Percentiles rank a stretch among this genome's conserved stretches.
Evolutionary conservation across 2,888 invertebrate genomes (phyloP).

Genomic region (Gnatocerus cornutus): DNA sequence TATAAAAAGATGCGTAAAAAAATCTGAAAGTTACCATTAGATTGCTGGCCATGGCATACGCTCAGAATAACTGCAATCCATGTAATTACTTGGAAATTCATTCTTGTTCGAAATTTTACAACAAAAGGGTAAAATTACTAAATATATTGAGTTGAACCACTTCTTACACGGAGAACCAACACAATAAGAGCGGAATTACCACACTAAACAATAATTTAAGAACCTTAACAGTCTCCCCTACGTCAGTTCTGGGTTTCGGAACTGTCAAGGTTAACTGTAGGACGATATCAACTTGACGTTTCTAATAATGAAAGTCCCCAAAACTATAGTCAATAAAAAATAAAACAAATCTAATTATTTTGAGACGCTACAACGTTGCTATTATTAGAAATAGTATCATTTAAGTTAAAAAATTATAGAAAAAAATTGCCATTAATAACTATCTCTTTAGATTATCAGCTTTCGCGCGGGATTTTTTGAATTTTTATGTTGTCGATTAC

Average conservation of each 20-base stretch:
- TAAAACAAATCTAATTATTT: not conserved
- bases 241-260: constrained; percentile 20
- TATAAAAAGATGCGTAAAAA: constrained; percentile 13
- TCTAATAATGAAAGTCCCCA: constrained; percentile 8
- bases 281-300: not conserved
- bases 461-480: not conserved
- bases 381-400: too few relatives aligned
- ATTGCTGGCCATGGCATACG: constrained; percentile 33
- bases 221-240: constrained; percentile 21
- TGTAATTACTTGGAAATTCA: constrained; percentile 40
- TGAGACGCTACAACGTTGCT: too few relatives aligned
- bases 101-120: not conserved
- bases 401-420: too few relatives aligned
- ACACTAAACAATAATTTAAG: constrained; percentile 33
- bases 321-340: not conserved
- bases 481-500: constrained; percentile 5
- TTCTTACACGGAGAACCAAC: not conserved
- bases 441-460: not conserved
- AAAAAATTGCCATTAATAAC: too few relatives aligned
- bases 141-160: not conserved
- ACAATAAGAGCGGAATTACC: constrained; percentile 10
- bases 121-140: not conserved
- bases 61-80: constrained; percentile 22
- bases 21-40: constrained; percentile 29
- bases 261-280: not conserved